Evolutionary conservation across 2,113 vertebrate species (phyloP), one percentile per base, ranked within the genome.

Genomic region (Myxocyprinus asiaticus): DNA sequence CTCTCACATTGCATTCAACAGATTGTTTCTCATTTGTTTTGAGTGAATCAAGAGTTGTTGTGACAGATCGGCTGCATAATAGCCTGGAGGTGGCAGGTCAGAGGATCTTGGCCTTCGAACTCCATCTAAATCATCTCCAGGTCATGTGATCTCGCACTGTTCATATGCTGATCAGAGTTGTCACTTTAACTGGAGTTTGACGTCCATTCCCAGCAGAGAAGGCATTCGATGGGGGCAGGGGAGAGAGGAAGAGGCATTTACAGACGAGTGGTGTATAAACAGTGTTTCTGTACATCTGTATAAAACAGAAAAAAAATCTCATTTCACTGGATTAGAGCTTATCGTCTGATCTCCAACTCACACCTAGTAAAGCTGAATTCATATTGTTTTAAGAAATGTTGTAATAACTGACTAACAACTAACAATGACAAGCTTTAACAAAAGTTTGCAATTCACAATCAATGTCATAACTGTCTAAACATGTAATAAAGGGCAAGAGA

Each of bases 61-160:
- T 15, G 22, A 33, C 22, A 33, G 22, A 33, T 33, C 22, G 15
- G 45, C 14, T n/a, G 14, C 15, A 14, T 42, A 61, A 42, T 42
- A 17, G 22, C 22, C 22, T 3, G 22, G 22, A 33, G 22, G 22
- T 33, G 14, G 45, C 0, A 43, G 70, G 70, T n/a, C 83, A 83
- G 72, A 74, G 66, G 61, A 67, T 22, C 45, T 82, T 67, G 76
- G 71, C 74, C 62, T 65, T 84, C 82, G 81, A 75, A 58, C 62
- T 82, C 69, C 6, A 65, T 61, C 79, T 62, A 79, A 22, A 75
- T 81, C 72, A 84, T 83, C 78, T 79, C 66, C 61, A 50, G 72
- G 78, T 81, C 77, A 48, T 55, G 58, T 42, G 73, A 76, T 79
- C 73, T 51, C 72, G 11, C 7, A 7, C 50, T 55, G 74, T 67